Evolutionary conservation across 2,888 invertebrate species (phyloP).

Genomic region (Caenorhabditis drosophilae): DNA sequence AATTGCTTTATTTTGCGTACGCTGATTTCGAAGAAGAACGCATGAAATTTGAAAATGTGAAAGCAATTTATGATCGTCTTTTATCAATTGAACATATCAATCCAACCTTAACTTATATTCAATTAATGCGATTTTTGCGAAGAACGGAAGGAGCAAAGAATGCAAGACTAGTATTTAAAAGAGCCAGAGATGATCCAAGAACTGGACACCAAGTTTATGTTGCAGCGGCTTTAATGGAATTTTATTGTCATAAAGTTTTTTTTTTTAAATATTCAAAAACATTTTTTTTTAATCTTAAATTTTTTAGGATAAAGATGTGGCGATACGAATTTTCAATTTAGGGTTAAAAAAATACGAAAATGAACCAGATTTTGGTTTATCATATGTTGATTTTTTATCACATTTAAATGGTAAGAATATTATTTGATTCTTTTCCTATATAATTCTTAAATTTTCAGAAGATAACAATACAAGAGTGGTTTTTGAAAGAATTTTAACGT

Average conservation of each 20-base stretch:
- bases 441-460: conserved; percentile 77
- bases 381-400: conserved; percentile 94
- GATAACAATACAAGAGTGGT: conserved; percentile 99
- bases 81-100: conserved; percentile 88
- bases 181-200: conserved; percentile 85
- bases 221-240: conserved; percentile 96
- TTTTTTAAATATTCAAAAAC: too few species aligned
- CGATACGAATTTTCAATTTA: conserved; percentile 93
- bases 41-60: conserved; percentile 92
- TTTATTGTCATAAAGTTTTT: conserved; percentile 97
- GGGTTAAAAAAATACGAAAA: conserved; percentile 95
- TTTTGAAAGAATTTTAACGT: conserved; percentile 92
- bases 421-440: conserved; percentile 8
- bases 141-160: conserved; percentile 97
- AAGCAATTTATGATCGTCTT: conserved; percentile 90
- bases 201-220: conserved; percentile 92
- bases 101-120: conserved; percentile 94
- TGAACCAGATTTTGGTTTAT: conserved; percentile 90
- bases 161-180: conserved; percentile 89
- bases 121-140: conserved; percentile 98
- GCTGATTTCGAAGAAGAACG: conserved; percentile 89
- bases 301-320: conserved; percentile 93
- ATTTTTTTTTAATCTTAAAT: too few species aligned
- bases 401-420: conserved; percentile 83
- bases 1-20: conserved; percentile 93